These are phyloP conservation scores for Drosophila funebris DNA, from an alignment of 1,140 invertebrate genomes.

Conservation along the genomic window DNA sequence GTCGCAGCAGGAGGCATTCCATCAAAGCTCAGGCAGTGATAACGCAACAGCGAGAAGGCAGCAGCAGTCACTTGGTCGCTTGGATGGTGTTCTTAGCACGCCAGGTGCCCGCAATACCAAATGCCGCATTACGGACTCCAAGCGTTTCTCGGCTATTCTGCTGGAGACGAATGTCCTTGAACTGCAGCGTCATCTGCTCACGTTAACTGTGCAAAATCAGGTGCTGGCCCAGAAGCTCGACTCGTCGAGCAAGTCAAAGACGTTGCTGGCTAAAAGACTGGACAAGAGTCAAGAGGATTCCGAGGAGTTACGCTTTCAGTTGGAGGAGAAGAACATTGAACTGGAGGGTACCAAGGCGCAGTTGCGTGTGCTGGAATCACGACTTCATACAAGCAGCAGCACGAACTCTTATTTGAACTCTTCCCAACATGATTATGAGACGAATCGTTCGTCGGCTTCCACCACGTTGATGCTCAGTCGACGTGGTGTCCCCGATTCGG, in stretches of 20 bases:
- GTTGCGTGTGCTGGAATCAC: conserved; percentile 88
- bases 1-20: conserved; percentile 71
- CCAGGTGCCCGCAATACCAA: conserved; percentile 84
- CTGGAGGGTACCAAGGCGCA: conserved; percentile 91
- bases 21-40: conserved; percentile 83
- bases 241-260: conserved; percentile 86
- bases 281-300: conserved; percentile 90
- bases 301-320: conserved; percentile 92
- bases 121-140: conserved; percentile 86
- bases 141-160: conserved; percentile 92
- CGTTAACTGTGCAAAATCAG: conserved; percentile 93
- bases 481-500: conserved; percentile 65
- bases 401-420: conserved; percentile 74
- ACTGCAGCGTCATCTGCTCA: conserved; percentile 92
- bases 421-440: conserved; percentile 78
- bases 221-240: conserved; percentile 89
- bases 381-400: conserved; percentile 60
- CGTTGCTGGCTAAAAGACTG: conserved; percentile 87
- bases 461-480: conserved; percentile 77
- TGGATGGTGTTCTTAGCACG: conserved; percentile 85
- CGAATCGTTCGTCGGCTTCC: conserved; percentile 80
- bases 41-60: conserved; percentile 42
- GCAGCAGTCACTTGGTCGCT: conserved; percentile 83
- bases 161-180: conserved; percentile 91
- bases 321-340: conserved; percentile 92